These are phyloP conservation scores for Phalacrocorax carbo DNA, from an alignment of 2,113 vertebrate genomes.

Conservation along the genomic window DNA sequence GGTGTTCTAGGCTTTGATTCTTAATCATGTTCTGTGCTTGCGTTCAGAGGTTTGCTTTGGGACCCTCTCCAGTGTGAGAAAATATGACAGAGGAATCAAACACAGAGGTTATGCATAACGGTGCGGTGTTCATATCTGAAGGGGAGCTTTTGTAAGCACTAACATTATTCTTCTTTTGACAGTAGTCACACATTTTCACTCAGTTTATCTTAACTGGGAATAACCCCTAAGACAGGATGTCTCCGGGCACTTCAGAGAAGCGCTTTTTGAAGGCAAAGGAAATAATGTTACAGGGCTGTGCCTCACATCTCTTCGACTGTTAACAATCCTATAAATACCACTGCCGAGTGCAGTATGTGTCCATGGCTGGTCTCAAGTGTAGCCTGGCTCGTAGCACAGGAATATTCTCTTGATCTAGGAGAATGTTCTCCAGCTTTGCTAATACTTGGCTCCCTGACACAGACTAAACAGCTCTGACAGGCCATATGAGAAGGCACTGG, in stretches of 20 bases:
- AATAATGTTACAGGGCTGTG: not conserved
- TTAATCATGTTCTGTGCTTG: constrained; percentile 37
- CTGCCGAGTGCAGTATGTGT: not conserved
- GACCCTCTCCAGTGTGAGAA: constrained; percentile 47
- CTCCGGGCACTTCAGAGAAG: constrained; percentile 35
- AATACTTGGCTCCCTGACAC: not conserved
- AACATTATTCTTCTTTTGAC: constrained; percentile 49
- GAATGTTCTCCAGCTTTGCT: not conserved
- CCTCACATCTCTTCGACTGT: not conserved
- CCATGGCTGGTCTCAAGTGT: not conserved
- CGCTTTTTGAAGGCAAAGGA: constrained; percentile 46
- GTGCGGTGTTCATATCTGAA: not conserved
- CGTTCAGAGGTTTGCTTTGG: constrained; percentile 39
- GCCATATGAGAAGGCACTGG: not conserved
- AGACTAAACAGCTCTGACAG: not conserved
- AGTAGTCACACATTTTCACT: constrained; percentile 26
- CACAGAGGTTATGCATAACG: not conserved
- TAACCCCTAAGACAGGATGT: constrained; percentile 37
- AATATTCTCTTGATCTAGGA: not conserved
- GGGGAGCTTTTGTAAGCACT: constrained; percentile 32
- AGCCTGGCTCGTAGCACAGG: not conserved
- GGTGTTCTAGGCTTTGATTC: constrained; percentile 52
- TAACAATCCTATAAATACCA: not conserved
- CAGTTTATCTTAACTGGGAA: constrained; percentile 48
- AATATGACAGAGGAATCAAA: constrained; percentile 48